Conservation (phyloP, 2,797 vertebrate genomes). For the Chromis chromis region DNA sequence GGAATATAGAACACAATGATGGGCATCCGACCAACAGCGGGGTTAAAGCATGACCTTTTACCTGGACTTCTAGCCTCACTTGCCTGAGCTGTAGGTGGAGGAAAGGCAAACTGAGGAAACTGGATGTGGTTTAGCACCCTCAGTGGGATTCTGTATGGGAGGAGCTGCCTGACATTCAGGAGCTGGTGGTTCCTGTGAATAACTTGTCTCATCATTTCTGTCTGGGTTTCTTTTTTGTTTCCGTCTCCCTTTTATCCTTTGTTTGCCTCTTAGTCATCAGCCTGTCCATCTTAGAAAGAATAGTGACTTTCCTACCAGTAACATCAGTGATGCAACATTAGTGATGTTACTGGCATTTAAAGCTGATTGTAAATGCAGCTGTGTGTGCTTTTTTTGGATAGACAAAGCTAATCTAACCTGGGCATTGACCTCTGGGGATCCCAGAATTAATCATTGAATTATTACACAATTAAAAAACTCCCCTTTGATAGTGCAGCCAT, state of each 20-base stretch:
- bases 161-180: slow-evolving; percentile 4
- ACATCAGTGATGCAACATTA: not conserved
- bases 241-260: not conserved
- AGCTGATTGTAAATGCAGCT: slow-evolving; percentile 3
- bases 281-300: slow-evolving; percentile 39
- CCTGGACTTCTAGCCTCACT: slow-evolving; percentile 51
- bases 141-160: slow-evolving; percentile 27
- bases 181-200: slow-evolving; percentile 50
- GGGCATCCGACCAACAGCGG: slow-evolving; percentile 54
- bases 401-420: slow-evolving; percentile 1
- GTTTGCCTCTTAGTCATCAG: slow-evolving; percentile 30
- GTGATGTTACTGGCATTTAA: slow-evolving; percentile 37
- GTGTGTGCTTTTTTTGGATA: slow-evolving; percentile 7
- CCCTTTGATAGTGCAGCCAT: not conserved
- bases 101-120: slow-evolving; percentile 51
- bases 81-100: slow-evolving; percentile 15
- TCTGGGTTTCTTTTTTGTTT: slow-evolving; percentile 35
- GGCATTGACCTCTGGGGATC: slow-evolving; percentile 28
- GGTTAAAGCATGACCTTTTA: slow-evolving; percentile 70
- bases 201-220: slow-evolving; percentile 52
- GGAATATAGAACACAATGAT: slow-evolving; percentile 73
- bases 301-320: too few relatives aligned
- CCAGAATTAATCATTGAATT: slow-evolving; percentile 39
- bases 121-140: slow-evolving; percentile 63
- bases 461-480: slow-evolving; percentile 15